Base-by-base conservation (phyloP, 2,797 vertebrate genomes). In the Fistularia commersonii region DNA sequence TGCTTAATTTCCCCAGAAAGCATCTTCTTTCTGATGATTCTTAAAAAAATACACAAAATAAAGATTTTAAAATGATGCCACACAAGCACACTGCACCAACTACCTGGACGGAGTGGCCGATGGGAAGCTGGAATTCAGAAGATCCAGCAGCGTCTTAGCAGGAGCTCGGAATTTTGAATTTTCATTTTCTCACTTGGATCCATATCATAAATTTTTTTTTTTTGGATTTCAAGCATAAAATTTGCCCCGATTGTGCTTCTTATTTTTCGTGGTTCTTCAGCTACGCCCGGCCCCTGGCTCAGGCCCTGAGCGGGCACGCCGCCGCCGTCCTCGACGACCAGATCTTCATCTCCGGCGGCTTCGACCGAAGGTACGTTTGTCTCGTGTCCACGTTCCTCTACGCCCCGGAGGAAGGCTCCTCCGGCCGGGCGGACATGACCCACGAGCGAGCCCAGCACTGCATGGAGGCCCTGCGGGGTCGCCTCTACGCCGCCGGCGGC, bases 301-400 rank as follows among this genome's bases (percentile, higher is more conserved):
- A 83, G 52, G 36, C 84, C 34, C 67, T 88, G 40, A 91, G 91
- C 15, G 90, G 90, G 8, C 82, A 87, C 0, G 88, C 85, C 32
- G 75, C 61, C 13, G 11, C 53, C 1, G 47, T 80, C 47, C 44
- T 66, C 40, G 41, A 75, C 9, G 85, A 62, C 6, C 58, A 68
- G 31, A 80, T 91, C 50, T 90, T 89, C 50, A 82, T 91, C 44
- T 90, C 90, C 15, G 91, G 91, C 51, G 90, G 91, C 8, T 91
- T 89, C 47, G 74, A 91, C 77, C 77, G 65, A 37, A 73, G 73
- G 43, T 91, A 90, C 11, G 64, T 69, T 42, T 92, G 90, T 51
- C 61, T 90, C 62, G 74, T 69, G n/a, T 88, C 88, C 46, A 71
- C 74, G 15, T 56, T 48, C 11, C 12, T 35, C 32, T 87, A 87